Conservation (phyloP, 2,113 vertebrate species). For the Spea multiplicata region DNA sequence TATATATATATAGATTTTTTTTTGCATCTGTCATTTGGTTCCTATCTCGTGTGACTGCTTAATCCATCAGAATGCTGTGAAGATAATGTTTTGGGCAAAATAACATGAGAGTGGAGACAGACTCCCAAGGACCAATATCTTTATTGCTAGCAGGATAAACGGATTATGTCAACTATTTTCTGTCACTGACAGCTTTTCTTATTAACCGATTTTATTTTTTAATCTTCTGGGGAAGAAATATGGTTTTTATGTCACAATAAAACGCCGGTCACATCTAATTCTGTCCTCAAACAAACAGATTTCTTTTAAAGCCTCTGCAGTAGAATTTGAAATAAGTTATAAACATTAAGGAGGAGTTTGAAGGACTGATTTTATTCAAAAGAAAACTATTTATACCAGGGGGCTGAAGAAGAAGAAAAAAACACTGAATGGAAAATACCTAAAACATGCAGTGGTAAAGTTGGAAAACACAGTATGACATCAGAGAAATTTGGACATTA, state of each 20-base stretch:
- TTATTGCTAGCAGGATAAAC: conserved; percentile 99
- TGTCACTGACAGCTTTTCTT: conserved; percentile 99
- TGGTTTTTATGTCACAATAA: conserved; percentile 99
- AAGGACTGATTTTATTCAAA: conserved; percentile 75
- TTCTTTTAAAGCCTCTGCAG: conserved; percentile 98
- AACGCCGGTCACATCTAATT: conserved; percentile 99
- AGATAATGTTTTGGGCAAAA: conserved; percentile 99
- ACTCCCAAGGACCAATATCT: conserved; percentile 99
- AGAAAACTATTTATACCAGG: conserved; percentile 24
- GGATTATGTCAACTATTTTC: conserved; percentile 99
- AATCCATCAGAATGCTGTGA: conserved; percentile 99
- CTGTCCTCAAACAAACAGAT: conserved; percentile 99
- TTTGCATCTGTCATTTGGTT: conserved; percentile 99
- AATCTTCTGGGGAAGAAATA: conserved; percentile 99
- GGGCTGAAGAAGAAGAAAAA: background rate
- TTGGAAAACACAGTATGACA: too few relatives aligned
- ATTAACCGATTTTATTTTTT: conserved; percentile 99
- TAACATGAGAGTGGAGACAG: conserved; percentile 99
- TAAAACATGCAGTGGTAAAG: too few relatives aligned
- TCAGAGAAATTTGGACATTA: too few relatives aligned
- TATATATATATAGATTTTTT: conserved; percentile 61
- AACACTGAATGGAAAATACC: too few relatives aligned
- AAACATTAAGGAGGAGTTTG: conserved; percentile 78
- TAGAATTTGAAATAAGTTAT: conserved; percentile 99
- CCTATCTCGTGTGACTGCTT: conserved; percentile 99